Evolutionary conservation across 2,113 vertebrate species (phyloP).

Genomic region (Mesoclemmys tuberculata): DNA sequence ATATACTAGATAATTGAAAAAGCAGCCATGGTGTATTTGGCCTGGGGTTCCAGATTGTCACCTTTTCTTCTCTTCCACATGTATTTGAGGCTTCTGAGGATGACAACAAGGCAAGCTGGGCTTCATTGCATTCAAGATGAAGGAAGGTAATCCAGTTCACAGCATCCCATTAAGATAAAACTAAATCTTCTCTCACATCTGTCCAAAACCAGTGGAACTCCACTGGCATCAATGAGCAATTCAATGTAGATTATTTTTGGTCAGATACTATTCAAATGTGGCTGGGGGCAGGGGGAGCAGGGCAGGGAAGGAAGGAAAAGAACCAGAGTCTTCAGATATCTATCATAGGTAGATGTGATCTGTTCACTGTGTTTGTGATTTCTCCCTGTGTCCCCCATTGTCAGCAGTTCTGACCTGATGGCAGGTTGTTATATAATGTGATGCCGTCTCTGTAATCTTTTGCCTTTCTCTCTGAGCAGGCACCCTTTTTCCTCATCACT

Average conservation of each 20-base stretch:
- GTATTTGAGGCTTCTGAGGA: neutral
- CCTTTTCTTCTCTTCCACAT: neutral
- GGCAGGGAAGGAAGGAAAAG: neutral
- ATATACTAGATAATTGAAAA: neutral
- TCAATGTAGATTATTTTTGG: neutral
- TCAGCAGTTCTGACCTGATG: too few relatives aligned
- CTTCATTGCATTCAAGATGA: neutral
- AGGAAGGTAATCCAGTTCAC: too few relatives aligned
- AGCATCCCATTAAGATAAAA: neutral
- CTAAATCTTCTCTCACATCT: neutral
- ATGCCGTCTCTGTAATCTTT: too few relatives aligned
- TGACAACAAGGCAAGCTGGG: neutral
- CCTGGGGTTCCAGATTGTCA: neutral
- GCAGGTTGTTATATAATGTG: too few relatives aligned
- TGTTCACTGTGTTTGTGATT: neutral
- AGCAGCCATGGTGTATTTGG: neutral
- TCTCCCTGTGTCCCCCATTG: neutral
- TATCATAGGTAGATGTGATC: neutral
- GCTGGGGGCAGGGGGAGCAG: neutral
- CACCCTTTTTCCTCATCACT: too few relatives aligned
- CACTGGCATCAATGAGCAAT: neutral
- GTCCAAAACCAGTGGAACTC: neutral
- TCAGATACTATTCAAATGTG: neutral
- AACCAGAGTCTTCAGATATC: neutral
- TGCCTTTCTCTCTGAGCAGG: too few relatives aligned